Evolutionary conservation across 2,797 vertebrate species (phyloP), one percentile per base, ranked within the genome.

Genomic region (Urophycis tenuis): DNA sequence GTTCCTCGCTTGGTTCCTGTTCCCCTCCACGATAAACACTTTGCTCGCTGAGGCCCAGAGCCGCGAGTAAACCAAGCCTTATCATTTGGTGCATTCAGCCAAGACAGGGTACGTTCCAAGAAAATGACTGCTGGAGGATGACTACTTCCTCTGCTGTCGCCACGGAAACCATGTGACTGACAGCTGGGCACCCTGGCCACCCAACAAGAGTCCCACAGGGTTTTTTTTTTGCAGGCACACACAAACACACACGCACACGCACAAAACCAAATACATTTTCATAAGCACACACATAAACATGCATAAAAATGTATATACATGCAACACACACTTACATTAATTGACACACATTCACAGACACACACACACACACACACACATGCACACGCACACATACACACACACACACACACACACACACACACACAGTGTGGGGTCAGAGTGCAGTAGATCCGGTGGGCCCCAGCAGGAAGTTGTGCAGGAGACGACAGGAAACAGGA

Each of bases 211-310:
- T 45, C 41, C 36, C 41, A 45, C 41, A 39, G n/a, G n/a, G 34
- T 35, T 35, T 35, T 35, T 35, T 35, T 35, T 8, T n/a, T n/a
- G n/a, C n/a, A n/a, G n/a, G n/a, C n/a, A n/a, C n/a, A n/a, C n/a
- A n/a, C n/a, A n/a, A 36, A 25, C 25, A 70, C 3, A 80, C 77
- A 49, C 64, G 34, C 73, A 71, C 39, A 71, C n/a, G 32, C 39
- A 71, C 53, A 78, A 34, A 34, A 34, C 7, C 33, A 34, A 34
- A 34, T 34, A 34, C 3, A 3, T 34, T 34, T 34, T 3, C 33
- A 34, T 34, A 34, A 39, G 12, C 25, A 70, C 3, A 80, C 77
- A 49, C 64, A 45, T 49, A 79, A 15, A 79, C 60, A 70, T 22
- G 71, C 29, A 71, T 3, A 53, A 11, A 71, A 17, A 31, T 4